A percentile compares a stretch with the other conserved stretches of the same genome.
These are phyloP conservation scores for Diadophis punctatus DNA, from an alignment of 2,113 vertebrate species.

Conservation along the genomic window DNA sequence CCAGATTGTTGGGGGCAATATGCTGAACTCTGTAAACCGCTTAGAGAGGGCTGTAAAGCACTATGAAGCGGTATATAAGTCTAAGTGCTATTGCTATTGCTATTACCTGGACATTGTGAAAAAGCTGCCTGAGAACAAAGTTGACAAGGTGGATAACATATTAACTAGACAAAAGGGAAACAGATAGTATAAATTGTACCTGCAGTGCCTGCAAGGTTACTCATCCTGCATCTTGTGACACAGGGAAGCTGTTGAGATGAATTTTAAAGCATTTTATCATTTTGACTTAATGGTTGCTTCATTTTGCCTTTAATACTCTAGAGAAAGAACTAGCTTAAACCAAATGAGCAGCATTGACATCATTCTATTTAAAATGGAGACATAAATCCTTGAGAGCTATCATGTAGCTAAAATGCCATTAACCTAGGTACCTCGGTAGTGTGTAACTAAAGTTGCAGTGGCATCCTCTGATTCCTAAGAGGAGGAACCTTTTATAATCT, in stretches of 20 bases:
- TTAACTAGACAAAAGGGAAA: background rate
- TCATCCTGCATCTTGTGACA: background rate
- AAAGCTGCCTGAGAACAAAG: background rate
- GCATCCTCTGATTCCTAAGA: background rate
- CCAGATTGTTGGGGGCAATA: too few species aligned
- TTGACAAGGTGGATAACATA: background rate
- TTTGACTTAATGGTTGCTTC: background rate
- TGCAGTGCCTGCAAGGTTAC: background rate
- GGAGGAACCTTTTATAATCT: conserved; percentile 8
- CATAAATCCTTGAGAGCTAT: background rate
- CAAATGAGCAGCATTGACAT: background rate
- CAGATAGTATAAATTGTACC: background rate
- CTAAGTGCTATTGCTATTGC: too few species aligned
- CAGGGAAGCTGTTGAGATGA: background rate
- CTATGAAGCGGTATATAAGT: too few species aligned
- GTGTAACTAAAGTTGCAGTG: background rate
- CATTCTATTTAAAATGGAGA: background rate
- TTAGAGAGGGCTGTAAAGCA: too few species aligned
- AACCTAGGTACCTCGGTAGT: background rate
- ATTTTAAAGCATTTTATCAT: background rate
- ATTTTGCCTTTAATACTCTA: background rate
- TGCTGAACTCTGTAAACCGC: too few species aligned
- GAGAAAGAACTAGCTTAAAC: background rate
- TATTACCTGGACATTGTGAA: background rate
- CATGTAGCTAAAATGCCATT: background rate